Percentiles rank a stretch among this genome's conserved stretches.
These are phyloP conservation scores for Nothobranchius furzeri DNA, from an alignment of 2,113 vertebrate genomes.

Conservation along the genomic window DNA sequence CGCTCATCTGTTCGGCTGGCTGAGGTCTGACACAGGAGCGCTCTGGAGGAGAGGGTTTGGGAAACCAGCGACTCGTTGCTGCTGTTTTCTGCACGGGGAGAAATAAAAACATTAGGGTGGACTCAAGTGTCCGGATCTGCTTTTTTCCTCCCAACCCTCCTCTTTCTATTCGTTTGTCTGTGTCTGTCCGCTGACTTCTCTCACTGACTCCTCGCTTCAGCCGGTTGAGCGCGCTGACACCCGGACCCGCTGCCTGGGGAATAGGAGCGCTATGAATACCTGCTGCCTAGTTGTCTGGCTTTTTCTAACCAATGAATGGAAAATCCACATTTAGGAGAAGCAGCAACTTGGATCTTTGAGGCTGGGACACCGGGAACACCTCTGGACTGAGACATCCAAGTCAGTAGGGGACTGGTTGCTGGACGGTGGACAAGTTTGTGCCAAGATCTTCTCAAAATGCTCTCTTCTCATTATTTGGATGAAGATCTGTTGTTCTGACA, in stretches of 20 bases:
- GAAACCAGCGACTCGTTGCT: constrained; percentile 41
- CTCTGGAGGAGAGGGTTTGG: constrained; percentile 52
- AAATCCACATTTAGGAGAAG: constrained; percentile 47
- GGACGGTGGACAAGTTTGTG: constrained; percentile 32
- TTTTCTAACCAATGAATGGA: constrained; percentile 64
- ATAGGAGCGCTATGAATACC: constrained; percentile 60
- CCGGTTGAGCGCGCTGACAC: constrained; percentile 62
- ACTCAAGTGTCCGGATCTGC: constrained; percentile 57
- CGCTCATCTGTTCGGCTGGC: constrained; percentile 62
- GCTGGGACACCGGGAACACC: constrained; percentile 50
- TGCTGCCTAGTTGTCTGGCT: constrained; percentile 58
- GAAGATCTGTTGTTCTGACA: constrained; percentile 49
- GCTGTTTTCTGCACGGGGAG: constrained; percentile 26
- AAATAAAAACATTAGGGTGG: constrained; percentile 10
- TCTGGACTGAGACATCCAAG: constrained; percentile 46
- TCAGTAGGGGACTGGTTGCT: constrained; percentile 33
- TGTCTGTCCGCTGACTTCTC: constrained; percentile 57
- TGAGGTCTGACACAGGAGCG: constrained; percentile 59
- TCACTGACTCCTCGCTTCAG: constrained; percentile 48
- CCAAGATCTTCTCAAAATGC: constrained; percentile 19
- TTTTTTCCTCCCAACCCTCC: constrained; percentile 30
- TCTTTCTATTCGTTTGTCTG: constrained; percentile 28
- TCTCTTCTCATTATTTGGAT: constrained; percentile 28
- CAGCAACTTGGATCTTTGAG: constrained; percentile 45
- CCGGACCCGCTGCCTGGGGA: constrained; percentile 72